These are phyloP conservation scores for Drosophila erecta DNA, from an alignment of 1,140 invertebrate species.

Conservation along the genomic window DNA sequence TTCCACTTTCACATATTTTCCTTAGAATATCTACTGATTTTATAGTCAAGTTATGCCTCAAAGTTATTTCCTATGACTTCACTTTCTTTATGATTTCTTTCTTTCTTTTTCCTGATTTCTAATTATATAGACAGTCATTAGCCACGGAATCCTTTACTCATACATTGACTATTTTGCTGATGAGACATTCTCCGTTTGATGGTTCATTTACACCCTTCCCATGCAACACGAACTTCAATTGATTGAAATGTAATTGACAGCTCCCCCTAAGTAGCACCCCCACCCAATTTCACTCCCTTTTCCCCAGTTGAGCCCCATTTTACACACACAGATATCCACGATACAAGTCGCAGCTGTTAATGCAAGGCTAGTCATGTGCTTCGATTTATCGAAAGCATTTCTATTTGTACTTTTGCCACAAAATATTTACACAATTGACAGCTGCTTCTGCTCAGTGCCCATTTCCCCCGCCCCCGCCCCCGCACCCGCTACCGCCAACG, in stretches of 20 bases:
- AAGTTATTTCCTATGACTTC: background rate
- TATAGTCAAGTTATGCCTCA: no score
- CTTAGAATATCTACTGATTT: no score
- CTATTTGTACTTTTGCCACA: slow-evolving; percentile 63
- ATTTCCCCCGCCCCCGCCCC: background rate
- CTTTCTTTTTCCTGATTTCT: no score
- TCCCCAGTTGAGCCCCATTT: background rate
- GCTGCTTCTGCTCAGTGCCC: slow-evolving; percentile 44
- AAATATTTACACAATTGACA: slow-evolving; percentile 67
- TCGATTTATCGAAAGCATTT: slow-evolving; percentile 65
- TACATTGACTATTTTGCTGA: slow-evolving; percentile 9
- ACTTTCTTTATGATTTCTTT: no score
- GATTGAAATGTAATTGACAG: slow-evolving; percentile 63
- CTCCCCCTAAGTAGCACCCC: slow-evolving; percentile 24
- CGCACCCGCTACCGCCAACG: no score
- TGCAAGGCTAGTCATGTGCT: slow-evolving; percentile 63
- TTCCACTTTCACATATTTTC: no score
- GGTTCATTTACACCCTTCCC: slow-evolving; percentile 29
- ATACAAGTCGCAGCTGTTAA: slow-evolving; percentile 57
- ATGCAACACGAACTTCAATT: slow-evolving; percentile 32
- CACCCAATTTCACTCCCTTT: background rate
- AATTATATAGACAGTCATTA: background rate
- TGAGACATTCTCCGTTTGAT: slow-evolving; percentile 17
- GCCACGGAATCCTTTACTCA: slow-evolving; percentile 4
- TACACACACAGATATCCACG: slow-evolving; percentile 3